Base-by-base conservation (phyloP, 2,888 invertebrate species). In the Mythimna vitellina region DNA sequence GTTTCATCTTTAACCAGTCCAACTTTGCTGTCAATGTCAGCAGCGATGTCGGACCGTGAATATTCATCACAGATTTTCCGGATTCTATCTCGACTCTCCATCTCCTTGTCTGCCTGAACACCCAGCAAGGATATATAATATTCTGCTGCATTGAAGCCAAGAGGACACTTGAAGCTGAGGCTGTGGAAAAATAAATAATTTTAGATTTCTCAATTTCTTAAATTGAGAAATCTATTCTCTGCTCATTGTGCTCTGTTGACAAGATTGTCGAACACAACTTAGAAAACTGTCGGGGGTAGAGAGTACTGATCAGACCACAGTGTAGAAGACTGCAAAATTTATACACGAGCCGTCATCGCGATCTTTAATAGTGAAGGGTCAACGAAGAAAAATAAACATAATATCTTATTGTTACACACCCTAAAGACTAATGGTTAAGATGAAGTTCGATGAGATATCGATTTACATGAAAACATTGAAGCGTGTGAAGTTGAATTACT, bases 101-200 rank as follows among this genome's bases (percentile, higher is more conserved):
- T 87, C 77, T 95, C 96, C 25, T 93, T 94, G 76, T 94, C 96
- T 8, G 89, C 71, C 38, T 96, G 92, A 8, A 96, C 89, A 2
- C 97, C 96, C 14, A 97, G 92, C 1, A 96, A 92, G 42, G 97
- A 96, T 6, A 99, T 97, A 91, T 98, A 98, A 92, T 98, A 98
- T 90, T 99, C 99, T 0, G 98, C 98, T 3, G 98, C 97, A 92
- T 99, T 99, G 96, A 97, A 99, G 38, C 98, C 97, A 29, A 96
- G 89, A 0, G 99, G 99, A 88, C 98, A 97, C 78, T 96, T 93
- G 86, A 97, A 96, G 80, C 97, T 97, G 70, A 98, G 90, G 67
- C 98, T 98, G 80, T 53, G 72, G 66, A 78, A 20, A 6, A 60
- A 53, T 1, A 0, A 0, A 0, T 14, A 10, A 17, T 0, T 5